phyloP scores from a whole-genome alignment of 2,113 vertebrate genomes.

The Myiozetetes cayanensis region DNA sequence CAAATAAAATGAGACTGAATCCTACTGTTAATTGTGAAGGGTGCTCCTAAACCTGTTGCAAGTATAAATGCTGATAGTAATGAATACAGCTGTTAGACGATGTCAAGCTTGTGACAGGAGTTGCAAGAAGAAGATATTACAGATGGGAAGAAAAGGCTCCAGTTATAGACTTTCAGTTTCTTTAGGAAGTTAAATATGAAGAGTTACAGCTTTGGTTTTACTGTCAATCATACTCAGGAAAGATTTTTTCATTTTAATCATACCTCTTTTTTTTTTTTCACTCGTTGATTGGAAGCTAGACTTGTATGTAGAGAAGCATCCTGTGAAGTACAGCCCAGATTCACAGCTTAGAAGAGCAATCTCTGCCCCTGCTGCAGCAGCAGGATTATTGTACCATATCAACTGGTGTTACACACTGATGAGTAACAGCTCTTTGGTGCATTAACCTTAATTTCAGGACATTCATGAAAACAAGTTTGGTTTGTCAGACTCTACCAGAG shows the following conservation, averaged over 20 bases:
- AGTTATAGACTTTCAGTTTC: conserved; percentile 4
- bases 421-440: conserved; percentile 25
- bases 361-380: background rate
- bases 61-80: background rate
- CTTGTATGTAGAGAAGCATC: background rate
- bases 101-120: background rate
- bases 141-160: background rate
- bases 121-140: background rate
- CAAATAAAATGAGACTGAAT: background rate
- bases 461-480: conserved; percentile 23
- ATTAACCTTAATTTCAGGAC: conserved; percentile 52
- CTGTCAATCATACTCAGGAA: background rate
- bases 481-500: conserved; percentile 10
- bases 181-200: background rate
- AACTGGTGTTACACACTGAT: background rate
- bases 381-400: background rate
- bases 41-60: background rate
- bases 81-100: background rate
- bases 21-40: background rate
- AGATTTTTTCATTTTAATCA: background rate
- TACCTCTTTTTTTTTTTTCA: background rate
- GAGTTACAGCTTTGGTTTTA: background rate
- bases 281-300: background rate
- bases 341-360: background rate
- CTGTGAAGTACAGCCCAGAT: background rate